These are phyloP conservation scores for Novumbra hubbsi DNA, from an alignment of 2,797 vertebrate species.

Conservation along the genomic window DNA sequence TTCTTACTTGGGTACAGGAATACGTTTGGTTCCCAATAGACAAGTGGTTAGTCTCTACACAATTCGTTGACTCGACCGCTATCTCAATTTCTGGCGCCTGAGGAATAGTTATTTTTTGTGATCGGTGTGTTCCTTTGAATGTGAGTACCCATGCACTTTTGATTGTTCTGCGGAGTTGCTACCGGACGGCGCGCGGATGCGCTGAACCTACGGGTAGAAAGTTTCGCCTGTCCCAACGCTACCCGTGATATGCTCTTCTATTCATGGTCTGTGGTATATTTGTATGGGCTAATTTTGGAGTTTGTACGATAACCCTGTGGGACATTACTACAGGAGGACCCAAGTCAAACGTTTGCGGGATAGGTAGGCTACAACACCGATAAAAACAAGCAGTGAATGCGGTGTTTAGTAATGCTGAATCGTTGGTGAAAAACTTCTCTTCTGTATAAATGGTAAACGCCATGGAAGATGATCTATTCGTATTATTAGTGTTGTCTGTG, in stretches of 20 bases:
- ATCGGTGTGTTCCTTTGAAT: conserved; percentile 49
- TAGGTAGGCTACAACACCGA: neutral
- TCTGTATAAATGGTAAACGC: neutral
- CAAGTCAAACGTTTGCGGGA: neutral
- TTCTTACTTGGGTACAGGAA: conserved; percentile 73
- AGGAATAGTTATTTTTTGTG: neutral
- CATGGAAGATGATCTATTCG: neutral
- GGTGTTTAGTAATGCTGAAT: neutral
- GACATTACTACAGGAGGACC: neutral
- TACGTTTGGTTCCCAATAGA: conserved; percentile 63
- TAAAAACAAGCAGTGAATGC: neutral
- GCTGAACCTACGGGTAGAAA: conserved; percentile 37
- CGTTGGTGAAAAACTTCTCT: neutral
- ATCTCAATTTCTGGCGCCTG: neutral
- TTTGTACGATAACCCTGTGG: neutral
- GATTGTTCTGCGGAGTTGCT: conserved; percentile 10
- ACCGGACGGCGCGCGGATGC: conserved; percentile 31
- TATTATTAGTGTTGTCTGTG: neutral
- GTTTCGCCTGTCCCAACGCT: conserved; percentile 35
- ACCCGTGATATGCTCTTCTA: neutral
- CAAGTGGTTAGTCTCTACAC: conserved; percentile 32
- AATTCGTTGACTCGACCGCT: conserved; percentile 1
- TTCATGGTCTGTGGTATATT: neutral
- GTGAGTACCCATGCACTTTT: conserved; percentile 63
- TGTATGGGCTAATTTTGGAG: neutral